These are phyloP conservation scores for Lochmaea crataegi DNA, from an alignment of 2,888 invertebrate species.

Conservation along the genomic window DNA sequence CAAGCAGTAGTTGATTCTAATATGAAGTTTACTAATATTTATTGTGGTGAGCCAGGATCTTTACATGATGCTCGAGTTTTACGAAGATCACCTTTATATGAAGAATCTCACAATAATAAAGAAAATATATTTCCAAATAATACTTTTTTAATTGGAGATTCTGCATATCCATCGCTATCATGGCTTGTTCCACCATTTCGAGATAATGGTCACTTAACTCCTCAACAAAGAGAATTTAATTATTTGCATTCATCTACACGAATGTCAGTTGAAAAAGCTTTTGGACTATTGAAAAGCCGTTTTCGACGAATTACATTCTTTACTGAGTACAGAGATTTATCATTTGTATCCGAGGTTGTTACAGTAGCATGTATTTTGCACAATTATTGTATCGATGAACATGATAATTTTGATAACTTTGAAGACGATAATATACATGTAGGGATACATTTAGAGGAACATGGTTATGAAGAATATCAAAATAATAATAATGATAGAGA, in stretches of 20 bases:
- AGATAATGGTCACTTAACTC: slow-evolving; percentile 20
- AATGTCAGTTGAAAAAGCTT: slow-evolving; percentile 9
- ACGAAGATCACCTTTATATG: slow-evolving; percentile 22
- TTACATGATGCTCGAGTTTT: slow-evolving; percentile 6
- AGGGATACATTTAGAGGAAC: too few species aligned
- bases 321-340: neutral
- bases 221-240: slow-evolving; percentile 20
- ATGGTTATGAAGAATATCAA: too few species aligned
- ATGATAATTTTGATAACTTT: too few species aligned
- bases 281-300: slow-evolving; percentile 20
- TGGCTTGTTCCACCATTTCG: slow-evolving; percentile 23
- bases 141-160: slow-evolving; percentile 23
- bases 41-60: neutral
- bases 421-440: too few species aligned
- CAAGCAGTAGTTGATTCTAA: neutral
- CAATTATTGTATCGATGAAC: too few species aligned
- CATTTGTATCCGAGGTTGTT: too few species aligned
- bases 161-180: slow-evolving; percentile 18
- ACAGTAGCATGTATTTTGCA: too few species aligned
- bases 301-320: slow-evolving; percentile 17
- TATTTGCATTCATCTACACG: slow-evolving; percentile 19
- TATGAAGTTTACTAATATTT: neutral
- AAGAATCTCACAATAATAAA: too few species aligned
- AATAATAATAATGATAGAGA: too few species aligned
- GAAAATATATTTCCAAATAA: slow-evolving; percentile 45